Evolutionary conservation across 2,113 vertebrate species (phyloP).

Genomic region (Gasterosteus nipponicus): DNA sequence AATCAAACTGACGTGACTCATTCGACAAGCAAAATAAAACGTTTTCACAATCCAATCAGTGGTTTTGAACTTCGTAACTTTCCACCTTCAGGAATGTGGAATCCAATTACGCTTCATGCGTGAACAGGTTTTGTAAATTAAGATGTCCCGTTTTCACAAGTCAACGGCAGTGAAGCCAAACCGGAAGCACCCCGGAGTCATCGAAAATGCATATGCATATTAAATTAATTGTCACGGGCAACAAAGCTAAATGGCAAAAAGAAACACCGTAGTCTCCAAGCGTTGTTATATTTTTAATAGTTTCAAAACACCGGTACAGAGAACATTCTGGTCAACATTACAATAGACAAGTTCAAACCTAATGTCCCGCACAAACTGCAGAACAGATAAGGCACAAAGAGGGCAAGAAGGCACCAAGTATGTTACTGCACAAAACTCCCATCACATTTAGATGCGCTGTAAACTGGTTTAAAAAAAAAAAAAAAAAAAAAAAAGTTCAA

Average conservation of each 20-base stretch:
- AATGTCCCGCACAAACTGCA: slow-evolving; percentile 10
- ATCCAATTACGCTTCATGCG: too few species aligned
- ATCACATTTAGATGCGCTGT: slow-evolving; percentile 53
- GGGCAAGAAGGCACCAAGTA: slow-evolving; percentile 50
- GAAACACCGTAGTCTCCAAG: not conserved
- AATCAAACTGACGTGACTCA: too few species aligned
- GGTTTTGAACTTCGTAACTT: too few species aligned
- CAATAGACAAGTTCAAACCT: slow-evolving; percentile 27
- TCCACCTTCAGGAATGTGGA: too few species aligned
- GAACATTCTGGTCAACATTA: slow-evolving; percentile 49
- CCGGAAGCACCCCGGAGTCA: not conserved
- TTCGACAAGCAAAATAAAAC: too few species aligned
- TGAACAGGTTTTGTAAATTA: too few species aligned
- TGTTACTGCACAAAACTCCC: not conserved
- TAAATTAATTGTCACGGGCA: not conserved
- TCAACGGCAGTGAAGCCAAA: not conserved
- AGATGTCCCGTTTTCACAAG: too few species aligned
- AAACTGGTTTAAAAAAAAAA: slow-evolving; percentile 60
- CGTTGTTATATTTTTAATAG: slow-evolving; percentile 49
- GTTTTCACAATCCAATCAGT: too few species aligned
- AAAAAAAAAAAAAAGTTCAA: slow-evolving; percentile 1
- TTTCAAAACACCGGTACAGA: slow-evolving; percentile 53
- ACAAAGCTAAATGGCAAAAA: not conserved
- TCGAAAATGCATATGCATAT: too few species aligned
- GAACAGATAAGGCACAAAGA: not conserved